A percentile compares a stretch with the other conserved stretches of the same genome.
Evolutionary conservation across 92 coral and sea anemone species (phyloP).

Genomic region (Virgularia gustaviana): DNA sequence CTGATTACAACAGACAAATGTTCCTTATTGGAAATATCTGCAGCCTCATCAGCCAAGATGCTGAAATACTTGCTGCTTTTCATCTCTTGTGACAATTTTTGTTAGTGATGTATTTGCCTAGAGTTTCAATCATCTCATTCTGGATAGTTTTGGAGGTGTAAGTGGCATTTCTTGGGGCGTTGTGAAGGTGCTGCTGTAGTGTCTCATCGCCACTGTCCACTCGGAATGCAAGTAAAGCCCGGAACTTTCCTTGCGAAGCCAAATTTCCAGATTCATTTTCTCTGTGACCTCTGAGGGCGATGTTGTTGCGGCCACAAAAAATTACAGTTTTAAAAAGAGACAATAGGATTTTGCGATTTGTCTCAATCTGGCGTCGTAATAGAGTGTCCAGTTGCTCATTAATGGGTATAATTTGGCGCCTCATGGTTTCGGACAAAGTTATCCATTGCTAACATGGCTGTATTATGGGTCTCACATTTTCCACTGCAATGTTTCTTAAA

Average conservation of each 20-base stretch:
- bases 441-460: slow-evolving; percentile 39
- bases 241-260: slow-evolving; percentile 47
- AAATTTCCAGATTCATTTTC: slow-evolving; percentile 46
- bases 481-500: slow-evolving; percentile 38
- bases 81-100: neutral
- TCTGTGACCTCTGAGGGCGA: slow-evolving; percentile 44
- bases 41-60: neutral
- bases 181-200: slow-evolving; percentile 50
- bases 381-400: slow-evolving; percentile 38
- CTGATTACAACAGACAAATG: no score
- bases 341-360: slow-evolving; percentile 39
- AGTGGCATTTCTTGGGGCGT: slow-evolving; percentile 52
- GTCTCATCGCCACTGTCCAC: slow-evolving; percentile 59
- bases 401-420: slow-evolving; percentile 39
- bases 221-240: slow-evolving; percentile 54
- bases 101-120: slow-evolving; percentile 16
- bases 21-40: no score
- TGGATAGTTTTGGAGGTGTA: slow-evolving; percentile 34
- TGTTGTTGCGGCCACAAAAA: slow-evolving; percentile 46
- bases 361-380: slow-evolving; percentile 37
- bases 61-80: neutral
- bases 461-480: slow-evolving; percentile 41
- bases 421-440: slow-evolving; percentile 37
- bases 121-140: slow-evolving; percentile 34
- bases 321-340: slow-evolving; percentile 36